Percentiles rank a stretch among this genome's conserved stretches.
These are phyloP conservation scores for Peromyscus melanophrys DNA, from an alignment of 2,797 vertebrate species.

Conservation along the genomic window DNA sequence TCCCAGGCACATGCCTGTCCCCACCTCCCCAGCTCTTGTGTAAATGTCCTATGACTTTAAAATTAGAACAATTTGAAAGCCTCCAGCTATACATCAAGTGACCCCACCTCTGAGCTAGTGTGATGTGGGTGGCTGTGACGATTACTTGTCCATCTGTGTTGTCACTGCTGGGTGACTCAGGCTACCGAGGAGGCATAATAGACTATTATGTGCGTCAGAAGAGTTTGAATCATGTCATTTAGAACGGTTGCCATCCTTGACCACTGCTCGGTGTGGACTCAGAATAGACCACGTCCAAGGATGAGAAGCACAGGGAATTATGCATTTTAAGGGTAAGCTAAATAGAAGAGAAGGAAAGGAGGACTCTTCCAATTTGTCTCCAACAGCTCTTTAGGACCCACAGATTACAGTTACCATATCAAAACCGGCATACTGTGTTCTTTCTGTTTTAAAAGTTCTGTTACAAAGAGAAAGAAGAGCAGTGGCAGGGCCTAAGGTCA, in stretches of 20 bases:
- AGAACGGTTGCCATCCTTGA: not conserved
- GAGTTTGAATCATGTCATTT: not conserved
- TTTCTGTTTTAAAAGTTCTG: not conserved
- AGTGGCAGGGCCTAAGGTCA: too few relatives aligned
- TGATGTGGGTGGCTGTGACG: not conserved
- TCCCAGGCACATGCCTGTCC: not conserved
- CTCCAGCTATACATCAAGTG: rapidly evolving
- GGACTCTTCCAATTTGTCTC: slow-evolving; percentile 29
- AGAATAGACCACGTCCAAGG: not conserved
- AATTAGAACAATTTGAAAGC: not conserved
- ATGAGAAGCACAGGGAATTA: not conserved
- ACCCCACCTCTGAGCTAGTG: rapidly evolving
- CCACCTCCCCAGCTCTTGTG: not conserved
- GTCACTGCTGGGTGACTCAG: not conserved
- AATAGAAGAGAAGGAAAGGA: slow-evolving; percentile 30
- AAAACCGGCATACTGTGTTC: not conserved
- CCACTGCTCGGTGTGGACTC: not conserved
- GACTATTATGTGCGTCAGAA: not conserved
- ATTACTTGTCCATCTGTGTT: not conserved
- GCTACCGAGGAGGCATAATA: not conserved
- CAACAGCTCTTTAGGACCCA: not conserved
- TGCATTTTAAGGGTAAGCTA: slow-evolving; percentile 59
- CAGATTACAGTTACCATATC: not conserved
- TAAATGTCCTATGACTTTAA: not conserved
- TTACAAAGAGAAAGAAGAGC: not conserved